Evolutionary conservation across 2,113 vertebrate genomes (phyloP), one percentile per base, ranked within the genome.

Genomic region (Nerophis ophidion): DNA sequence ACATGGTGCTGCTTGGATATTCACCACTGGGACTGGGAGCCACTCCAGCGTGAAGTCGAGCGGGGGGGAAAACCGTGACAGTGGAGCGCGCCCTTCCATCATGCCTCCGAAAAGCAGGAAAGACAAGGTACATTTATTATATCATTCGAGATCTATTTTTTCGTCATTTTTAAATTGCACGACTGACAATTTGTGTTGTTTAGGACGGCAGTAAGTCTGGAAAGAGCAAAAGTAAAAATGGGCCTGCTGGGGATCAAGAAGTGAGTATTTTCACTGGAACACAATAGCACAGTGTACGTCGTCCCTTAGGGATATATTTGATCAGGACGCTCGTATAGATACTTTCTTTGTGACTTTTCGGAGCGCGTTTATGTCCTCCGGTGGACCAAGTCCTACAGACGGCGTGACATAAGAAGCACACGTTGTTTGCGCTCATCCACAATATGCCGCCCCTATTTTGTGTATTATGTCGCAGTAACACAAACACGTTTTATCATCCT

Each of bases 81-180:
- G 73, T 1, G 60, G 42, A 16, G 55, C 53, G 63, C 62, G 2
- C 8, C 76, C 13, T 5, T 44, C 57, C 63, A 82, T 34, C 68
- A 96, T 94, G 94, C 93, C 92, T 84, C 93, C 94, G 87, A 94
- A 93, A 90, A 91, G 88, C 87, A 95, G 92, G 77, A 94, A 92
- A 78, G 93, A 93, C 33, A 95, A 93, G 92, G 94, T 93, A 87
- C 90, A 81, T 74, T 63, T 12, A 2, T 63, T 12, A 2, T 7
- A 2, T 36, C 7, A 19, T 50, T 17, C 2, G 8, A 10, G 4
- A 2, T 42, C 3, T 34, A 3, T 10, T 35, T 8, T 4, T 34
- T 13, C 0, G 6, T 1, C 46, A 8, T 56, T 40, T 49, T 19
- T 15, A 8, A 26, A 48, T 16, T 13, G 4, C 14, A 11, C 26